Evolutionary conservation across 2,113 vertebrate genomes (phyloP).

Genomic region (Sinocyclocheilus maitianheensis): DNA sequence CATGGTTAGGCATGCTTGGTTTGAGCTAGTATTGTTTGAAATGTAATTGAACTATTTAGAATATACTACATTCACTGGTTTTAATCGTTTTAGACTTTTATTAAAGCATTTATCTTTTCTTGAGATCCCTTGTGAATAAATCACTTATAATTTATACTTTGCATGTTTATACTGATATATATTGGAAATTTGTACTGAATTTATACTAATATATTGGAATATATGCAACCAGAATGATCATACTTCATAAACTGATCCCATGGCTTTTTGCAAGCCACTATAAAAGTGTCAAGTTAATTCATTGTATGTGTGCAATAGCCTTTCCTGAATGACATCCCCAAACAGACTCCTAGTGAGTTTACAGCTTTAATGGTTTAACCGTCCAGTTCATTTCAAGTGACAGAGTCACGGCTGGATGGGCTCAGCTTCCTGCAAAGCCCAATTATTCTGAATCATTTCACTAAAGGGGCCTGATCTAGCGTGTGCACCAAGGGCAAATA

Average conservation of each 20-base stretch:
- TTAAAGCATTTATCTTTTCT: no score
- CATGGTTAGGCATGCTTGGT: not conserved
- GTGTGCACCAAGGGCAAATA: constrained; percentile 64
- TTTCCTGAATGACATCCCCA: constrained; percentile 49
- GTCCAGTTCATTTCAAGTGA: constrained; percentile 58
- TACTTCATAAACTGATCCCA: constrained; percentile 2
- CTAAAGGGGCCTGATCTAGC: constrained; percentile 70
- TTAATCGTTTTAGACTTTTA: not conserved
- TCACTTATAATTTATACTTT: no score
- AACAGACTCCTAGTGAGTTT: constrained; percentile 55
- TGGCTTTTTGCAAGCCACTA: constrained; percentile 5
- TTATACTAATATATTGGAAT: no score
- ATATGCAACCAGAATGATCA: constrained; percentile 6
- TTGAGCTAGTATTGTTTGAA: not conserved
- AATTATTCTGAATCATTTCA: constrained; percentile 83
- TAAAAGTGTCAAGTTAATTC: constrained; percentile 51
- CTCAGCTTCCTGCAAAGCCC: constrained; percentile 66
- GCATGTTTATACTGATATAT: no score
- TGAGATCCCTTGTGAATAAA: no score
- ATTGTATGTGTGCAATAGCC: constrained; percentile 36
- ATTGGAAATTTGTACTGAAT: no score
- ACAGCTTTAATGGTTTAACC: constrained; percentile 65
- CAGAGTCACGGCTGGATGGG: constrained; percentile 29
- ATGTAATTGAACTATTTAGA: not conserved
- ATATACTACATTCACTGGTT: not conserved